Percentiles rank a stretch among this genome's conserved stretches.
These are phyloP conservation scores for Zalophus californianus DNA, from an alignment of 2,797 vertebrate genomes.

Conservation along the genomic window DNA sequence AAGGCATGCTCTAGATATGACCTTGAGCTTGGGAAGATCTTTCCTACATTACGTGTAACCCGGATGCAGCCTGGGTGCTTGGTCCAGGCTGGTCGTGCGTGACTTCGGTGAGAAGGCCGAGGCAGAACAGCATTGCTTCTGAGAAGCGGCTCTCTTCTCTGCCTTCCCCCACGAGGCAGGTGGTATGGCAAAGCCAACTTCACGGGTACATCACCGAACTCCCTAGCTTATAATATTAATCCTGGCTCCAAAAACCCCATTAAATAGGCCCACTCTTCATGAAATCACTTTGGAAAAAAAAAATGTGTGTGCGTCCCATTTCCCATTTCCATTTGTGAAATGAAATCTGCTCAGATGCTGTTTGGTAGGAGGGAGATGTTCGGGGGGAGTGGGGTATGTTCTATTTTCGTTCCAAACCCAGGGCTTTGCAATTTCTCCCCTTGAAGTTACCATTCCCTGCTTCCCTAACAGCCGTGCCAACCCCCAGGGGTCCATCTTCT, in stretches of 20 bases:
- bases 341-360: constrained; percentile 49
- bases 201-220: constrained; percentile 50
- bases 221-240: constrained; percentile 76
- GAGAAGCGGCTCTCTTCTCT: constrained; percentile 10
- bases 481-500: background rate
- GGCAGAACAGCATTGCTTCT: background rate
- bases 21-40: constrained; percentile 66
- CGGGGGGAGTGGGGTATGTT: background rate
- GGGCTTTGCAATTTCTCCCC: background rate
- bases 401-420: background rate
- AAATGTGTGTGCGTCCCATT: constrained; percentile 28
- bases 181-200: background rate
- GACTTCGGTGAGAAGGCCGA: background rate
- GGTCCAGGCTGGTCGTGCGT: background rate
- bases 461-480: background rate
- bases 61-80: background rate
- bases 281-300: constrained; percentile 71
- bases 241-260: constrained; percentile 68
- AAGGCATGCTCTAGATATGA: constrained; percentile 11
- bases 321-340: constrained; percentile 69
- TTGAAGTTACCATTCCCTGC: background rate
- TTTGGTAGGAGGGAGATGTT: background rate
- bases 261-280: constrained; percentile 72
- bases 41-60: background rate
- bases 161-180: constrained; percentile 20